phyloP scores from a whole-genome alignment of 2,113 vertebrate species.

The Malurus elegans region DNA sequence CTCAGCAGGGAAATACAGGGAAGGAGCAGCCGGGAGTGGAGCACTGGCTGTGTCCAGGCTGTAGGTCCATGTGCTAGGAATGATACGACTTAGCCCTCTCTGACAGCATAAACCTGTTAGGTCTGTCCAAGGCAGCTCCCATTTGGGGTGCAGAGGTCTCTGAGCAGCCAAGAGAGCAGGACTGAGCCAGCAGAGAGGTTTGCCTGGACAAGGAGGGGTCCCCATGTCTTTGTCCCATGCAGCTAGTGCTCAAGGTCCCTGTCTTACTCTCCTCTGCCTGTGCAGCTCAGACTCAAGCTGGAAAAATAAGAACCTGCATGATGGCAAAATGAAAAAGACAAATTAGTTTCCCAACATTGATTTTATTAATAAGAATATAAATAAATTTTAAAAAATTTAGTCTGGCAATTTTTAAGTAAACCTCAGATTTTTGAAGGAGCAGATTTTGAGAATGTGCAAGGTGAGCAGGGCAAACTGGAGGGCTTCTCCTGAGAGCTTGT shows the following conservation, averaged over 20 bases:
- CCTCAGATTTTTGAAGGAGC: neutral
- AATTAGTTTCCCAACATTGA: neutral
- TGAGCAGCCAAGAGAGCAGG: neutral
- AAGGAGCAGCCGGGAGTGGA: fast-evolving
- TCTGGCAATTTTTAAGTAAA: neutral
- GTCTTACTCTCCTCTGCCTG: neutral
- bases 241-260: neutral
- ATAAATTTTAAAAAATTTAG: neutral
- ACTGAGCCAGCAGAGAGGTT: neutral
- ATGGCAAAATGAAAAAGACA: neutral
- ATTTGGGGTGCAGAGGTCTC: neutral
- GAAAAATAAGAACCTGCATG: neutral
- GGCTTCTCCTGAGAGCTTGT: slow-evolving; percentile 1
- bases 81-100: fast-evolving
- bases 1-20: neutral
- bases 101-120: too few relatives aligned
- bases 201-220: neutral
- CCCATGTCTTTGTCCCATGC: neutral
- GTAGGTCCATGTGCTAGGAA: neutral
- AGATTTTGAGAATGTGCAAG: neutral
- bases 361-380: neutral
- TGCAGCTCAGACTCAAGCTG: neutral
- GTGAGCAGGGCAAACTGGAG: neutral
- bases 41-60: neutral
- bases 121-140: neutral